A percentile compares a stretch with the other conserved stretches of the same genome.
Evolutionary conservation across 2,888 invertebrate species (phyloP).

Genomic region (Cerceris rybyensis): DNA sequence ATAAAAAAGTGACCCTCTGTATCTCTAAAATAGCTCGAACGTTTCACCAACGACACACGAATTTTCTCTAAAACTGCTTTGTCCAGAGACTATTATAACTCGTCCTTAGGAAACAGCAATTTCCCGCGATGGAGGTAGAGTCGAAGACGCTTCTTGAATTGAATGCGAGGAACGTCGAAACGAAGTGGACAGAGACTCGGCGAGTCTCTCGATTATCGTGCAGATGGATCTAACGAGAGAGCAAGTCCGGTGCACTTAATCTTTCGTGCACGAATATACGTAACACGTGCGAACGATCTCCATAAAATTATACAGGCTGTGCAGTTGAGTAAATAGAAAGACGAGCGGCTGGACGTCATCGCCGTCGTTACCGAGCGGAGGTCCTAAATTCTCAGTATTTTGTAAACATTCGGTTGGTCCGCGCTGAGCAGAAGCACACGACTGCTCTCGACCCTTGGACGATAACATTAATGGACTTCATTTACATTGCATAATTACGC

Average conservation of each 20-base stretch:
- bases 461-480: conserved; percentile 68
- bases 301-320: conserved; percentile 22
- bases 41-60: too few species aligned
- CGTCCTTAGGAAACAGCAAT: too few species aligned
- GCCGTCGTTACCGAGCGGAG: conserved; percentile 37
- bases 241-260: conserved; percentile 21
- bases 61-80: too few species aligned
- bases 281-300: conserved; percentile 33
- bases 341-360: conserved; percentile 12
- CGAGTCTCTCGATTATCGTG: neutral
- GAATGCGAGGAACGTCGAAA: neutral
- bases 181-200: neutral
- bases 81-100: too few species aligned
- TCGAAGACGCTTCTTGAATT: too few species aligned
- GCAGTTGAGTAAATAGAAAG: conserved; percentile 1
- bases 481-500: conserved; percentile 68
- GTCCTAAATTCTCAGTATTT: conserved; percentile 67
- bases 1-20: too few species aligned
- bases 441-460: conserved; percentile 31
- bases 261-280: conserved; percentile 25
- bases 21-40: too few species aligned
- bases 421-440: conserved; percentile 27
- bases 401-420: conserved; percentile 57
- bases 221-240: conserved; percentile 10
- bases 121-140: too few species aligned